These are phyloP conservation scores for Zophobas morio DNA, from an alignment of 1,140 invertebrate species.

Conservation along the genomic window DNA sequence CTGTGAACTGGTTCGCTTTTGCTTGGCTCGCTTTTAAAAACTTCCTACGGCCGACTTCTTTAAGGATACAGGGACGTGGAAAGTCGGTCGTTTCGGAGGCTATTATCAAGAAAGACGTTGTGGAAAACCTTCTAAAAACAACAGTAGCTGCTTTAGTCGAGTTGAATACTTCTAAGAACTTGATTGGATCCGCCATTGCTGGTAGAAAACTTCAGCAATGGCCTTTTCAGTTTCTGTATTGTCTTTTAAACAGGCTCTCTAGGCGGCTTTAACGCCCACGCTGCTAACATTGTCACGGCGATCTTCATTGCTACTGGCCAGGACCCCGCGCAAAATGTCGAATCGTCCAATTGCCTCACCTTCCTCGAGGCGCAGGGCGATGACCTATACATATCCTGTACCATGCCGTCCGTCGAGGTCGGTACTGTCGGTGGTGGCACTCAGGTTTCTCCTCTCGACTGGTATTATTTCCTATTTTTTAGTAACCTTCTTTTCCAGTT, in stretches of 20 bases:
- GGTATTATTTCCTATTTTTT: too few species aligned
- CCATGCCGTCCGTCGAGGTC: slow-evolving; percentile 99
- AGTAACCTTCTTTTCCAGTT: too few species aligned
- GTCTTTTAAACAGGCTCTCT: too few species aligned
- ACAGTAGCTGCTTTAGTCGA: slow-evolving; percentile 88
- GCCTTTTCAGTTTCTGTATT: too few species aligned
- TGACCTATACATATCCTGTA: slow-evolving; percentile 95
- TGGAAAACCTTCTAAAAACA: slow-evolving; percentile 87
- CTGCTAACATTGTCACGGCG: slow-evolving; percentile 98
- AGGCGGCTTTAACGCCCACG: slow-evolving; percentile 97
- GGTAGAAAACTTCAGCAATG: too few species aligned
- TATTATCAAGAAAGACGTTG: slow-evolving; percentile 84
- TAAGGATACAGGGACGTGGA: slow-evolving; percentile 94
- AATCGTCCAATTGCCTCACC: slow-evolving; percentile 97
- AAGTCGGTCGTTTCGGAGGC: slow-evolving; percentile 98
- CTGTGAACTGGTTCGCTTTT: slow-evolving; percentile 97
- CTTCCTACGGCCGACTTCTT: too few species aligned
- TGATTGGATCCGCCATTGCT: slow-evolving; percentile 95
- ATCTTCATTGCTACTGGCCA: slow-evolving; percentile 98
- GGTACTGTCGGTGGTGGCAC: slow-evolving; percentile 99
- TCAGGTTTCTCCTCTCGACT: too few species aligned
- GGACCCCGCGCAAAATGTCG: slow-evolving; percentile 98
- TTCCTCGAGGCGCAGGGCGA: slow-evolving; percentile 90
- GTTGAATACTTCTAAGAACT: slow-evolving; percentile 94
- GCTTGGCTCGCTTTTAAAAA: too few species aligned